Evolutionary conservation across 1,140 invertebrate genomes (phyloP).

Genomic region (Pseudomyrmex cubaensis): DNA sequence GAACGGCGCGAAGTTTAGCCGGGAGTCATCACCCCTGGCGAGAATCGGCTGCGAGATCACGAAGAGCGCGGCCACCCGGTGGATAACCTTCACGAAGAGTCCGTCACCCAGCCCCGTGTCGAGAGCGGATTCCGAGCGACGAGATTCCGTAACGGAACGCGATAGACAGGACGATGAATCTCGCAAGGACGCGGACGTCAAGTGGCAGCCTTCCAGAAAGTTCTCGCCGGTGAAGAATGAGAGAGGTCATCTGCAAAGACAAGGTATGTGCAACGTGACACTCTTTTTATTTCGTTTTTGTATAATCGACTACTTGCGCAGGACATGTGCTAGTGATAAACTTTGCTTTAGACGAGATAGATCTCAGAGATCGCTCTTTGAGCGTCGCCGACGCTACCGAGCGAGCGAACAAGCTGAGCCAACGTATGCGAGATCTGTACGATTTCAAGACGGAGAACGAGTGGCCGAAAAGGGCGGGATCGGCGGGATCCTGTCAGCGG

Average conservation of each 20-base stretch:
- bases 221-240: conserved; percentile 55
- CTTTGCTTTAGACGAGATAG: conserved; percentile 50
- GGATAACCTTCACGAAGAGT: conserved; percentile 74
- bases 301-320: not conserved
- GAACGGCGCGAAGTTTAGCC: conserved; percentile 64
- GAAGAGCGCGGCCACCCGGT: conserved; percentile 65
- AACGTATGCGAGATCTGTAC: conserved; percentile 78
- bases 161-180: not conserved
- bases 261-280: conserved; percentile 20
- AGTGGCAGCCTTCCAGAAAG: conserved; percentile 71
- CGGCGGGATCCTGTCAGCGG: conserved; percentile 45
- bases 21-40: conserved; percentile 63
- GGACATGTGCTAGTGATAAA: not conserved
- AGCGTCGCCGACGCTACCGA: conserved; percentile 55
- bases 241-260: conserved; percentile 19
- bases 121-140: conserved; percentile 58
- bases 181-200: conserved; percentile 43
- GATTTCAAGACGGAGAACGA: conserved; percentile 80
- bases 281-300: not conserved
- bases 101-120: conserved; percentile 66
- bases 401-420: conserved; percentile 64
- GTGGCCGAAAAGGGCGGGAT: conserved; percentile 71
- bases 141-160: conserved; percentile 32
- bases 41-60: conserved; percentile 67
- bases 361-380: conserved; percentile 8